These are phyloP conservation scores for Formicarius rufipectus DNA, from an alignment of 2,113 vertebrate genomes.

Conservation along the genomic window DNA sequence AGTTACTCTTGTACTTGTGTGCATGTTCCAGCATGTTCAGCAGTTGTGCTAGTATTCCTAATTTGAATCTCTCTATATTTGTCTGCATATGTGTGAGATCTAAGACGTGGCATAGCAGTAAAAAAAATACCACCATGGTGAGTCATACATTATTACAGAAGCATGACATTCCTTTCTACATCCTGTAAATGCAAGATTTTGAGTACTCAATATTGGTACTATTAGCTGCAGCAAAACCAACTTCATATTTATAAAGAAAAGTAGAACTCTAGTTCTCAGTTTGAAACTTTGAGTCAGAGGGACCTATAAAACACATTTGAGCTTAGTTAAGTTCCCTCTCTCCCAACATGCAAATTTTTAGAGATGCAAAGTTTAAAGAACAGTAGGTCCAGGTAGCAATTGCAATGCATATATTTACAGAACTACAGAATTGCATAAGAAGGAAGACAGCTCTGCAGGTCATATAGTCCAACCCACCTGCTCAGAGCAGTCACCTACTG, in stretches of 20 bases:
- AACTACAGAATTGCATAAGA: not conserved
- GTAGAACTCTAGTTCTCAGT: not conserved
- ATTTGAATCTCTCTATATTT: not conserved
- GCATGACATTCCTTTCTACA: not conserved
- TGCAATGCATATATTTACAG: not conserved
- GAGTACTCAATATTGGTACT: not conserved
- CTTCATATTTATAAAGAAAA: not conserved
- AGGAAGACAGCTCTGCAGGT: not conserved
- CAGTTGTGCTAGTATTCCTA: not conserved
- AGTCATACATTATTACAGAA: not conserved
- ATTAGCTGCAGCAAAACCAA: not conserved
- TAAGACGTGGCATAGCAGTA: not conserved
- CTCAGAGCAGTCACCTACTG: not conserved
- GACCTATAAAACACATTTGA: not conserved
- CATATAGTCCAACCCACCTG: not conserved
- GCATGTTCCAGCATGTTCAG: not conserved
- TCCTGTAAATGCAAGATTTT: not conserved
- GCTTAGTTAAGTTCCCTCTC: not conserved
- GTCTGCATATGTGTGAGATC: not conserved
- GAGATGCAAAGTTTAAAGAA: not conserved
- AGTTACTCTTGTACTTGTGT: not conserved
- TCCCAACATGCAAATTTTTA: not conserved
- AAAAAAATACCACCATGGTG: rapidly evolving
- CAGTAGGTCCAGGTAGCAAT: not conserved
- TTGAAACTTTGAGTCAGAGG: not conserved